phyloP scores from a whole-genome alignment of 37 sponge, comb jelly and placozoan species.

The Beroe forskalii region DNA sequence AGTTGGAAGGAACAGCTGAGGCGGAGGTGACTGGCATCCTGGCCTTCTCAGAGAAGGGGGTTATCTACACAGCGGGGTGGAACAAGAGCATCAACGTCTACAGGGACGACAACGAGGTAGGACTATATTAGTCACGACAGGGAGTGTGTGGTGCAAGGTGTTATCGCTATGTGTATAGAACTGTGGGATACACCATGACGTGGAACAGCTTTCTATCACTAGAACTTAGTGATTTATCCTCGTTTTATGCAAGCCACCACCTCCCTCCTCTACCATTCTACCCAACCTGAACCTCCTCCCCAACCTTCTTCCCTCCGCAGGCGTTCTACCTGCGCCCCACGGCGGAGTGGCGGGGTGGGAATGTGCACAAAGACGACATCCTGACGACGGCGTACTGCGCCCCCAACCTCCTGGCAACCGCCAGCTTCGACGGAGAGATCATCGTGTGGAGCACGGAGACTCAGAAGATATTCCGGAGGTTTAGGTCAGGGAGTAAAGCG shows the following conservation, averaged over 20 bases:
- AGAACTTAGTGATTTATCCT: background rate
- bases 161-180: too few species aligned
- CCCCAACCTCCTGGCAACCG: slow-evolving; percentile 89
- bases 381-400: slow-evolving; percentile 76
- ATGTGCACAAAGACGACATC: slow-evolving; percentile 83
- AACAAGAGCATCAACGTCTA: slow-evolving; percentile 77
- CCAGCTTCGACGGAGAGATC: slow-evolving; percentile 94
- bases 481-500: slow-evolving; percentile 60
- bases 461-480: slow-evolving; percentile 73
- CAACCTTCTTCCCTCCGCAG: slow-evolving; percentile 53
- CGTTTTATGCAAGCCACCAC: background rate
- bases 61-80: slow-evolving; percentile 86
- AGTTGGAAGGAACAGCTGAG: slow-evolving; percentile 64
- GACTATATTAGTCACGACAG: too few species aligned
- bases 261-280: background rate
- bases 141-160: background rate
- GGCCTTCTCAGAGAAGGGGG: slow-evolving; percentile 73
- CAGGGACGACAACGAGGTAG: slow-evolving; percentile 67
- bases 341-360: slow-evolving; percentile 69
- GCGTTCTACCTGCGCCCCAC: slow-evolving; percentile 70
- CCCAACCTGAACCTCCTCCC: background rate
- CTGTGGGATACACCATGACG: background rate
- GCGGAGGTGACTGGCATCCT: slow-evolving; percentile 81
- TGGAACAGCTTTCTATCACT: background rate
- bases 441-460: slow-evolving; percentile 88